phyloP scores from a whole-genome alignment of 2,797 vertebrate genomes.

The Eremophila alpestris region DNA sequence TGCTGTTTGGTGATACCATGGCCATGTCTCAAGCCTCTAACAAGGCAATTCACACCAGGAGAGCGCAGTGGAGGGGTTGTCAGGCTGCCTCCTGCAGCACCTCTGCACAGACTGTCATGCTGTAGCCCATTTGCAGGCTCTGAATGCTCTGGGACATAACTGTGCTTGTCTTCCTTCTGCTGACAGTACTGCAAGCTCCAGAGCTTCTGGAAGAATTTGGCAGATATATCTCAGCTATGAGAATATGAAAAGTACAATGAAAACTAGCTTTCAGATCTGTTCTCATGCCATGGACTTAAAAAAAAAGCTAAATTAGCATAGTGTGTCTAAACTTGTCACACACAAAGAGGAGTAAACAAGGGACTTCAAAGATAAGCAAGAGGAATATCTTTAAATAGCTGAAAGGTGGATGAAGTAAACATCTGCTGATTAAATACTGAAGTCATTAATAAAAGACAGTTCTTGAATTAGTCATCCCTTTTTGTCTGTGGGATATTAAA shows the following conservation, averaged over 20 bases:
- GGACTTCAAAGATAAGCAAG: conserved; percentile 29
- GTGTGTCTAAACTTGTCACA: not conserved
- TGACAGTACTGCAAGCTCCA: not conserved
- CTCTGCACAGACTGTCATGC: not conserved
- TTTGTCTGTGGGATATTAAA: not conserved
- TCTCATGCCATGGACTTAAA: not conserved
- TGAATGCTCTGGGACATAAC: fast-evolving
- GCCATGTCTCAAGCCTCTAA: not conserved
- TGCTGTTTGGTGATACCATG: not conserved
- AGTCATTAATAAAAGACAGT: conserved; percentile 21
- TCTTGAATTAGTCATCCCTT: conserved; percentile 12
- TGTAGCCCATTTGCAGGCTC: not conserved
- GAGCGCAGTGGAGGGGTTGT: not conserved
- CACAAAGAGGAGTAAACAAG: conserved; percentile 1
- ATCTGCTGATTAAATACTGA: conserved; percentile 28
- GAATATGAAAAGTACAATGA: not conserved
- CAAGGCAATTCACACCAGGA: not conserved
- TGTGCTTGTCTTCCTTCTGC: not conserved
- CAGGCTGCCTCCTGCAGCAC: not conserved
- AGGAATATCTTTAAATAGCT: not conserved
- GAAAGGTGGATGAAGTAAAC: conserved; percentile 6
- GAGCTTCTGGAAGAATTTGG: not conserved
- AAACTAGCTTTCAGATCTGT: not conserved
- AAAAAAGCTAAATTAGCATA: not conserved
- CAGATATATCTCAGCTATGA: not conserved